Evolutionary conservation across 2,888 invertebrate genomes (phyloP).

Genomic region (Epiblema foenella): DNA sequence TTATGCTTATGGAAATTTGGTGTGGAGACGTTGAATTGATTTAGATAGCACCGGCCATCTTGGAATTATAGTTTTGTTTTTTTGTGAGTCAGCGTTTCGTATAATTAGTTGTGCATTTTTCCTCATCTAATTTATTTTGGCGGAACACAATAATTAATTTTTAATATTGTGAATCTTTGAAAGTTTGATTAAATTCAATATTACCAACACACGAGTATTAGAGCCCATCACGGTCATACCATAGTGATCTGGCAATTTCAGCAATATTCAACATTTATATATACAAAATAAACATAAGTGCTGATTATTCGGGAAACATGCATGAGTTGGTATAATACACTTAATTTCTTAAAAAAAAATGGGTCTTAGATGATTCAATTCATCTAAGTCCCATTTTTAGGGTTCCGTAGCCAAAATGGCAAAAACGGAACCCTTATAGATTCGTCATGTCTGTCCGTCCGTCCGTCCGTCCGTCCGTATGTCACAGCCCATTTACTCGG

Average conservation of each 20-base stretch:
- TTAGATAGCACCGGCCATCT: background rate
- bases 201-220: background rate
- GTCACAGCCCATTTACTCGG: too few relatives aligned
- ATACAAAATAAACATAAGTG: too few relatives aligned
- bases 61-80: background rate
- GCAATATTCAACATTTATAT: background rate
- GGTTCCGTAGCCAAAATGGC: too few relatives aligned
- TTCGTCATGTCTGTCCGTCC: too few relatives aligned
- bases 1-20: conserved; percentile 4
- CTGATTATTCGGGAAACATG: too few relatives aligned
- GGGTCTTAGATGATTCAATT: too few relatives aligned
- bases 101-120: conserved; percentile 3
- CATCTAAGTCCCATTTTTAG: too few relatives aligned
- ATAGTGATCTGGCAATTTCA: background rate
- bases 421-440: too few relatives aligned
- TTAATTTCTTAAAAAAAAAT: too few relatives aligned
- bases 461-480: too few relatives aligned
- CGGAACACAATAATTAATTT: background rate
- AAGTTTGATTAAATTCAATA: too few relatives aligned
- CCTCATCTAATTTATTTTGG: background rate
- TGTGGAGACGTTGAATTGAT: background rate
- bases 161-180: background rate
- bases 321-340: too few relatives aligned
- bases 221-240: background rate
- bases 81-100: background rate